Conservation (phyloP, 2,113 vertebrate genomes). For the Tragelaphus buxtoni region DNA sequence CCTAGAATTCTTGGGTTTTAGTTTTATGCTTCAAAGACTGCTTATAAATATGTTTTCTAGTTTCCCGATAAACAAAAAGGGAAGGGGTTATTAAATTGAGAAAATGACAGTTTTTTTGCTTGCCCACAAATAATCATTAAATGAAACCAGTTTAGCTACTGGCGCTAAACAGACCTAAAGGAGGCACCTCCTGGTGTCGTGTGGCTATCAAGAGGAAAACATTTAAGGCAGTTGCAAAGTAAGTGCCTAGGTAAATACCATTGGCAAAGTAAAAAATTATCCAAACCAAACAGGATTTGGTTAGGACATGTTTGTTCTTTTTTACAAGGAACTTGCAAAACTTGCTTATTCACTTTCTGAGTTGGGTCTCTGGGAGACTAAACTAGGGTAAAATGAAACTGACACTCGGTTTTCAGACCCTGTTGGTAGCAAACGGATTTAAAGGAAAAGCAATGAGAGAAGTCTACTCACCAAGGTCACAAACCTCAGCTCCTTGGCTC, state of each 20-base stretch:
- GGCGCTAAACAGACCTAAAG: background rate
- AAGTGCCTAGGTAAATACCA: background rate
- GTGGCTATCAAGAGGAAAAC: background rate
- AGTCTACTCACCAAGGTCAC: conserved; percentile 76
- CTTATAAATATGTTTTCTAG: background rate
- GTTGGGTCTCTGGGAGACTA: background rate
- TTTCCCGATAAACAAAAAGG: background rate
- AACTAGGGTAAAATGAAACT: background rate
- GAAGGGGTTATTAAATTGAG: background rate
- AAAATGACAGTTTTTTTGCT: background rate
- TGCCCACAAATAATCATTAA: background rate
- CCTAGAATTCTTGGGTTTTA: conserved; percentile 2
- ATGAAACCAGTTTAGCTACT: background rate
- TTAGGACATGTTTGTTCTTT: background rate
- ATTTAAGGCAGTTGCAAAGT: background rate
- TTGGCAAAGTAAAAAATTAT: background rate
- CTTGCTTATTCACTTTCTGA: conserved; percentile 26
- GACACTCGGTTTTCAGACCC: background rate
- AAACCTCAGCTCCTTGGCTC: conserved; percentile 78
- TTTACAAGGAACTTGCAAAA: conserved; percentile 27
- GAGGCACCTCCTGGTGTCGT: background rate
- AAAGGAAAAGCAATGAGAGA: background rate
- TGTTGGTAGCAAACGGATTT: background rate
- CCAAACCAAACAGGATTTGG: background rate
- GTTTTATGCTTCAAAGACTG: background rate